Conservation (phyloP, 2,113 vertebrate species). For the Ellobius talpinus region DNA sequence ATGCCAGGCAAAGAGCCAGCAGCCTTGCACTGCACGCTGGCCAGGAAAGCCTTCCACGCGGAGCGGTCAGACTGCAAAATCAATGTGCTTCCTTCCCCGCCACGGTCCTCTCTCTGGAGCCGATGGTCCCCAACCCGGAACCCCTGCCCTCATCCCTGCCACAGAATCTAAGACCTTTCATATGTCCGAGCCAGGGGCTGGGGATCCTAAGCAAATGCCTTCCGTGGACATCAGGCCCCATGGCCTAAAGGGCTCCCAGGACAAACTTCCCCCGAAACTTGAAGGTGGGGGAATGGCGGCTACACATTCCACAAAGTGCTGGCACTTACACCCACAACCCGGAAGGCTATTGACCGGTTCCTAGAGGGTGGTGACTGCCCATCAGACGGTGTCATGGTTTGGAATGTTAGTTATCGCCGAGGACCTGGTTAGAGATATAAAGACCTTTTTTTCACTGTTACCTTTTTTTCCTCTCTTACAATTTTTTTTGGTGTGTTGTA, state of each 20-base stretch:
- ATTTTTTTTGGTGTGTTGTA: slow-evolving; percentile 93
- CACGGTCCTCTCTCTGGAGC: slow-evolving; percentile 68
- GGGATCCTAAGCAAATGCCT: slow-evolving; percentile 43
- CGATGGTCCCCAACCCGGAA: not conserved
- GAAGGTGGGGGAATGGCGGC: slow-evolving; percentile 78
- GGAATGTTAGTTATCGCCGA: slow-evolving; percentile 87
- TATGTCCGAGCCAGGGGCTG: slow-evolving; percentile 23
- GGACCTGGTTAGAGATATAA: slow-evolving; percentile 89
- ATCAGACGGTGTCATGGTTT: slow-evolving; percentile 83
- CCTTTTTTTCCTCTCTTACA: slow-evolving; percentile 87
- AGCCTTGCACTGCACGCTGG: slow-evolving; percentile 74
- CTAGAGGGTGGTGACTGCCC: slow-evolving; percentile 84
- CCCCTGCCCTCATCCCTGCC: not conserved
- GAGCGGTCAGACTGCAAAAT: slow-evolving; percentile 79
- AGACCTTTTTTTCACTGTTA: slow-evolving; percentile 83
- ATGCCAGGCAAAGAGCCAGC: slow-evolving; percentile 50
- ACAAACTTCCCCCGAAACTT: slow-evolving; percentile 28
- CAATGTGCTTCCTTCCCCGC: slow-evolving; percentile 87
- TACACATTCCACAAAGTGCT: slow-evolving; percentile 90
- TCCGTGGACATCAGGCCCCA: slow-evolving; percentile 61
- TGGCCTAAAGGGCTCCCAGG: slow-evolving; percentile 77
- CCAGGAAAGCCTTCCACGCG: slow-evolving; percentile 81
- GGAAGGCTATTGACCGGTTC: slow-evolving; percentile 79
- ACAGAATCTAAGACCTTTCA: slow-evolving; percentile 54
- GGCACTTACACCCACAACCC: slow-evolving; percentile 84